These are phyloP conservation scores for Naja naja DNA, from an alignment of 2,113 vertebrate species.

Conservation along the genomic window DNA sequence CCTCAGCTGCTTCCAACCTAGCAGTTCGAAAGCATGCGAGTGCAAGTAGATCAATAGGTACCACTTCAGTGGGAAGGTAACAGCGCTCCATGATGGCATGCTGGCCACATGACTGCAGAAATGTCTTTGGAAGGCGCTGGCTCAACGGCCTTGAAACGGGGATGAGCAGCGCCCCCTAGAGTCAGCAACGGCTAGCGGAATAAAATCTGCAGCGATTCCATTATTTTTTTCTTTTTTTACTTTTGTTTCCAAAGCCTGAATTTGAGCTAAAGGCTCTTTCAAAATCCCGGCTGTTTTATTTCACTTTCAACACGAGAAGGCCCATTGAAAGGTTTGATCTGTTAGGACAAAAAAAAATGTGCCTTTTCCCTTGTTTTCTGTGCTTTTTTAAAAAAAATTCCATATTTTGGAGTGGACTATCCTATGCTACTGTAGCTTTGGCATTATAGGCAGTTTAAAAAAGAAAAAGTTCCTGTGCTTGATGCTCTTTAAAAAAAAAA, in stretches of 20 bases:
- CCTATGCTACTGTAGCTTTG: not conserved
- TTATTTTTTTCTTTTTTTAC: not conserved
- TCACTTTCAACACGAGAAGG: not conserved
- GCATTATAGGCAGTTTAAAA: slow-evolving; percentile 19
- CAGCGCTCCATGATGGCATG: not conserved
- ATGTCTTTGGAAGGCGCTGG: not conserved
- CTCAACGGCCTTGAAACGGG: not conserved
- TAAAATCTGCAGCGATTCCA: not conserved
- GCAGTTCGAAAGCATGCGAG: no score
- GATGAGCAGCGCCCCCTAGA: not conserved
- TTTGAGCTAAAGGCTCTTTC: not conserved
- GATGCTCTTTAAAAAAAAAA: not conserved
- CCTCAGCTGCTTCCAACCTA: not conserved
- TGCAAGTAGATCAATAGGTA: not conserved
- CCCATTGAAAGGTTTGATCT: not conserved
- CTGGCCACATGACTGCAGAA: no score
- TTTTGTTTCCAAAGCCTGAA: not conserved
- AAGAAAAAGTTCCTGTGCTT: slow-evolving; percentile 4
- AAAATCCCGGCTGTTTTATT: not conserved
- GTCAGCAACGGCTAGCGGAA: not conserved
- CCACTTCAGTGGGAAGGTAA: not conserved
- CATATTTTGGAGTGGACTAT: not conserved
- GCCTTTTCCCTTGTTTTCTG: not conserved
- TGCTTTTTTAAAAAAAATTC: not conserved
- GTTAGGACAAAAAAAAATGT: no score